Evolutionary conservation across 2,797 vertebrate species (phyloP).

Genomic region (Synaphobranchus kaupii): DNA sequence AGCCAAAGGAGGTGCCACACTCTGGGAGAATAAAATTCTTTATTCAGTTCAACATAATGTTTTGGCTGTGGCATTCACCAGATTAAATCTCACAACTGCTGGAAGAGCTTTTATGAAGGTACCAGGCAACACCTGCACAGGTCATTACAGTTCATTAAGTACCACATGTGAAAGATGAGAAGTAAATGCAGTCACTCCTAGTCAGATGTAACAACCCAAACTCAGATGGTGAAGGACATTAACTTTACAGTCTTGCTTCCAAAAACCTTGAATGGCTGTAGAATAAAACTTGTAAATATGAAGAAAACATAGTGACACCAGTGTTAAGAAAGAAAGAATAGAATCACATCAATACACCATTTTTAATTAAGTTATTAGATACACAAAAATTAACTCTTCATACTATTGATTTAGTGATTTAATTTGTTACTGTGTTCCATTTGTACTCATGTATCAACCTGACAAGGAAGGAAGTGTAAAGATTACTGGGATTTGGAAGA

Average conservation of each 20-base stretch:
- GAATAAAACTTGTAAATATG: neutral
- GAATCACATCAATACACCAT: neutral
- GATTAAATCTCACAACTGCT: neutral
- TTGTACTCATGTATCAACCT: too few species aligned
- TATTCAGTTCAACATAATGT: neutral
- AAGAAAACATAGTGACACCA: neutral
- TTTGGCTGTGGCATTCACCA: neutral
- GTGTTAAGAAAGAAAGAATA: neutral
- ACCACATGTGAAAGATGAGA: neutral
- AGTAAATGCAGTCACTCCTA: neutral
- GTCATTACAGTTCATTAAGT: neutral
- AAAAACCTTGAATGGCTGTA: neutral
- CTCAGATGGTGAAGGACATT: neutral
- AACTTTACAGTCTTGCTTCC: neutral
- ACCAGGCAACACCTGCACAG: neutral
- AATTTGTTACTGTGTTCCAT: too few species aligned
- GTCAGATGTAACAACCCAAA: neutral
- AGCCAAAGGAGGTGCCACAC: neutral
- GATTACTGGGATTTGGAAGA: too few species aligned
- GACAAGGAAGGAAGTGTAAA: too few species aligned
- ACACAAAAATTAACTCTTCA: neutral
- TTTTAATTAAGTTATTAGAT: neutral
- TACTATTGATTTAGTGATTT: too few species aligned
- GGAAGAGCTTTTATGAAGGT: neutral
- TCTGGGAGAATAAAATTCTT: neutral